Base-by-base conservation (phyloP, 2,797 vertebrate genomes). In the Coendou prehensilis region DNA sequence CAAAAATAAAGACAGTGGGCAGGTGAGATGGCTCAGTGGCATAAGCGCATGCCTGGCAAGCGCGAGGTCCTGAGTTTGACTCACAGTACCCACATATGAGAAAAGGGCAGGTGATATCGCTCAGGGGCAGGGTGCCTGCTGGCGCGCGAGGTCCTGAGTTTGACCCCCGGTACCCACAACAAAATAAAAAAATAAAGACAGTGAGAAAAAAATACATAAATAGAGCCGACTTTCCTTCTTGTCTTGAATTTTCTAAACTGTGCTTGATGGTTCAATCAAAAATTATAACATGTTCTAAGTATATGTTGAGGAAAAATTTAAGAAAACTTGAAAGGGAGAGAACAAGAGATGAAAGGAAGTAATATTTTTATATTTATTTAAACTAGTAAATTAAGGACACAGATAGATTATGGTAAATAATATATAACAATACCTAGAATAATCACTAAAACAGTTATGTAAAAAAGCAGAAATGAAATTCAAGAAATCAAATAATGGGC, bases 151-250 rank as follows among this genome's bases (percentile, higher is more conserved):
- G 37, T 41, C 37, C 37, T 41, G 37, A 41, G 37, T 41, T 41
- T 41, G 37, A 41, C 37, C 37, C 37, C 37, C 37, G 37, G 37
- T 41, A 41, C 37, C 37, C 37, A 41, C 37, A 41, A 41, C 37
- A 89, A 84, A 64, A 73, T 20, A 14, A 83, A 89, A 89, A 84
- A 64, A 73, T 20, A 14, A 83, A 91, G 80, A 76, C 22, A 69
- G 6, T 52, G 64, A 80, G n/a, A 33, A 90, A 64, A 57, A 91
- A 75, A 50, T n/a, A 45, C 0, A 22, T 47, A 71, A n/a, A 47
- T 91, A 45, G 2, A 69, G 15, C 9, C 56, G 3, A 9, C 20
- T 69, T 45, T 78, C 9, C 22, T 37, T 33, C 41, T 83, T 90
- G 1, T 69, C 61, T 15, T 67, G 26, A 81, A 63, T 33, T 15